phyloP scores from a whole-genome alignment of 2,113 vertebrate genomes.

The Mormyrus iriodes region DNA sequence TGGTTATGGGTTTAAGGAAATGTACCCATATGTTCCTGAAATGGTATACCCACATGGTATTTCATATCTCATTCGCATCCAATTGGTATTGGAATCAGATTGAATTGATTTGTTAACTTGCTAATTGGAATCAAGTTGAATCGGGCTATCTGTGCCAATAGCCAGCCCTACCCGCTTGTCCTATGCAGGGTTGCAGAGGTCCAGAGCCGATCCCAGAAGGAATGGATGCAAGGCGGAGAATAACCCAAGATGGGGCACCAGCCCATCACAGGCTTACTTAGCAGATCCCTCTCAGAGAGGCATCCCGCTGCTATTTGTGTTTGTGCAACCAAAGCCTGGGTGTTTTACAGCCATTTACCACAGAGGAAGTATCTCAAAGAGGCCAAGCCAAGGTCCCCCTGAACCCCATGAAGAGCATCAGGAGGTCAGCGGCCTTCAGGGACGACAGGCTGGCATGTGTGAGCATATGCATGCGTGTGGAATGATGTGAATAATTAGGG shows the following conservation, averaged over 20 bases:
- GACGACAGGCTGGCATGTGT: neutral
- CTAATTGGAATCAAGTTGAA: too few relatives aligned
- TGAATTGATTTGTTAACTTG: too few relatives aligned
- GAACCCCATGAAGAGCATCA: neutral
- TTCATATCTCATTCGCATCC: neutral
- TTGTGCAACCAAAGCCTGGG: neutral
- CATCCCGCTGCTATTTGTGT: neutral
- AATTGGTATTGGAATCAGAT: too few relatives aligned
- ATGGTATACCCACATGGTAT: neutral
- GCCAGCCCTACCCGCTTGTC: neutral
- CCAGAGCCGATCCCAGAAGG: neutral
- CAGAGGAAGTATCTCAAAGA: neutral
- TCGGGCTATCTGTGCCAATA: too few relatives aligned
- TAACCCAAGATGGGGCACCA: neutral
- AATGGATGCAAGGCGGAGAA: neutral
- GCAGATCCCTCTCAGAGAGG: neutral
- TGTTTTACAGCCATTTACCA: neutral
- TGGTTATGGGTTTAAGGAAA: neutral
- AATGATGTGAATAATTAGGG: neutral
- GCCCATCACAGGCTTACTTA: neutral
- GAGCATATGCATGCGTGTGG: neutral
- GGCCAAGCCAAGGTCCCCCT: neutral
- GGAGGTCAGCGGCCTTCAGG: neutral
- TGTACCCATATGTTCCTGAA: neutral
- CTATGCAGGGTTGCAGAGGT: neutral